Evolutionary conservation across 2,888 invertebrate genomes (phyloP), one percentile per base, ranked within the genome.

Genomic region (Horisme vitalbata): DNA sequence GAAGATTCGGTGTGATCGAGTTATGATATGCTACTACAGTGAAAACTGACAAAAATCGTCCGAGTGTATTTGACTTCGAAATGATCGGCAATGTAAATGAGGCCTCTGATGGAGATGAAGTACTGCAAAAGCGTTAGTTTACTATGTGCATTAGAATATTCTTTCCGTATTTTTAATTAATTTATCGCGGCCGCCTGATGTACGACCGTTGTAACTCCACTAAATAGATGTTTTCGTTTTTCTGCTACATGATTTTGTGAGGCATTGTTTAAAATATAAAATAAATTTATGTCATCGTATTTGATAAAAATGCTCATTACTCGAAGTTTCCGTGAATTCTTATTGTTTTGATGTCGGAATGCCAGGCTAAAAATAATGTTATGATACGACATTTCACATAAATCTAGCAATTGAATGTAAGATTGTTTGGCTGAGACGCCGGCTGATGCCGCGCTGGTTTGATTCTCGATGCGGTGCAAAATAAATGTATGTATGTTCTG

Each of bases 211-310:
- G 52, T 55, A 46, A 41, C 26, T 39, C 41, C 23, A 11, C 27
- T 36, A 51, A 51, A 56, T 59, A 55, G 46, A 39, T 51, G 51
- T 51, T 52, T 52, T 45, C 52, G 52, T 59, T 59, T 57, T 53
- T 57, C 55, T 59, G 59, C 43, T 57, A 50, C 56, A 53, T 57
- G 53, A 34, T 49, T 53, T 46, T 35, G 52, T 44, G 55, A 51
- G 27, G 34, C 33, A 50, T 52, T 55, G 41, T 55, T 39, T 32
- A 11, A 46, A 51, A 52, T 52, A 41, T 52, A 32, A 34, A 36
- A 28, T 45, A 54, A 18, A 45, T 50, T 41, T 39, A 50, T 39
- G 52, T 46, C 41, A 13, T 47, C 14, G 38, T 53, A 37, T 27
- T 51, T 49, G 24, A 41, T 46, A 23, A 30, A 48, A 44, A 46